Percentiles rank a stretch among this genome's conserved stretches.
Evolutionary conservation across 2,797 vertebrate species (phyloP).

Genomic region (Syncerus caffer): DNA sequence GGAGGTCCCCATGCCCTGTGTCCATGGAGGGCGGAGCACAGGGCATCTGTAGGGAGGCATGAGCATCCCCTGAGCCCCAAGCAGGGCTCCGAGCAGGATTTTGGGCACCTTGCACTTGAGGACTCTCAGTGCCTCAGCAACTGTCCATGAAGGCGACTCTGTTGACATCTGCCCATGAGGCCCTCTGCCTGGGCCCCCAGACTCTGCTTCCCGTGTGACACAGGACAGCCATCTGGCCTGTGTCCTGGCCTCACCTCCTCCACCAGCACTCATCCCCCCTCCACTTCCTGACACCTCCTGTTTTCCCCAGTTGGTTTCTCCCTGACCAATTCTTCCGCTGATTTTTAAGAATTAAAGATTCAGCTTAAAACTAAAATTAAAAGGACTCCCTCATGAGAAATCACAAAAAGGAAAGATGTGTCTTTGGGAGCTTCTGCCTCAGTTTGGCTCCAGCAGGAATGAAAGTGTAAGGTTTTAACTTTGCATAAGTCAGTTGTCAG

Average conservation of each 20-base stretch:
- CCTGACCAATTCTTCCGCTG: not conserved
- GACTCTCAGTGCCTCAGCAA: not conserved
- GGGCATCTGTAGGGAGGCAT: not conserved
- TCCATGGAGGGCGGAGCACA: not conserved
- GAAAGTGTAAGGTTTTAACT: not conserved
- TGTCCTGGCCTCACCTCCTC: not conserved
- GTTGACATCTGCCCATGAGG: not conserved
- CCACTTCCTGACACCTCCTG: not conserved
- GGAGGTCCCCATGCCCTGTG: not conserved
- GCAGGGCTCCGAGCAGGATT: not conserved
- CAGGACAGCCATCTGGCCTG: not conserved
- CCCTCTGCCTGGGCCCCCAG: not conserved
- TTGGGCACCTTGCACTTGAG: not conserved
- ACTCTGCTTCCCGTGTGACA: not conserved
- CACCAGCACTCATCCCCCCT: not conserved
- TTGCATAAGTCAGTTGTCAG: not conserved
- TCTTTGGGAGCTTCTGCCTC: not conserved
- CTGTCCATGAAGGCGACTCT: not conserved
- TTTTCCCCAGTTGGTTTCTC: not conserved
- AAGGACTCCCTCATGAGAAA: slow-evolving; percentile 1
- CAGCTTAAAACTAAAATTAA: not conserved
- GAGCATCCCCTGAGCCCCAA: not conserved
- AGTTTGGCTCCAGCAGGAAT: not conserved
- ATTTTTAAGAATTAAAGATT: not conserved
- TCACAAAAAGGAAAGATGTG: not conserved